Evolutionary conservation across 2,113 vertebrate genomes (phyloP), one percentile per base, ranked within the genome.

Genomic region (Lota lota): DNA sequence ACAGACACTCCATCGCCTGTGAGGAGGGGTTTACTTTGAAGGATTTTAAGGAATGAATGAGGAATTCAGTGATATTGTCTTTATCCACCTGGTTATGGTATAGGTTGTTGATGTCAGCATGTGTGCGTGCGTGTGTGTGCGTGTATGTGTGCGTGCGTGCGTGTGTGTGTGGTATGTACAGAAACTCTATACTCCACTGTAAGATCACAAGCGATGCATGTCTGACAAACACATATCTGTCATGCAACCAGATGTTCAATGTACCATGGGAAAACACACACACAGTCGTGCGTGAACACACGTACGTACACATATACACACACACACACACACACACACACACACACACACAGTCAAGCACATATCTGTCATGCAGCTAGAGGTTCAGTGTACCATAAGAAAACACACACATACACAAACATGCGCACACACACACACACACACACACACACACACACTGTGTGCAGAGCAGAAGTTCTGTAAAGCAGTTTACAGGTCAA

Each of bases 1-100:
- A 94, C 78, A 73, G 84, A 88, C 1, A 77, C 62, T 3, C 90
- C 90, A 79, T 92, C 85, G 82, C 72, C 92, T 94, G 79, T 19
- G 90, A 74, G 5, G 50, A 21, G 19, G n/a, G 6, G 10, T 22
- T 10, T 58, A 40, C 54, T 5, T 22, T 3, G 8, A 20, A 60
- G 19, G 70, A 0, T 24, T 6, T 11, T 2, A n/a, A 18, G 70
- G 10, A 16, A 1, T 28, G 11, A 53, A 22, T 40, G 36, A 40
- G 36, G 36, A 40, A 10, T 40, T 40, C 7, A 10, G 6, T 40
- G 5, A 10, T 40, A 11, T 40, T 40, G 24, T 2, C 24, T 4
- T 40, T 5, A 1, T 40, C 7, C 11, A 40, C 7, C 1, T 40
- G 28, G 28, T 33, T 33, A 33, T 4, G 3, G 28, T 33, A 4